Percentiles rank a stretch among this genome's conserved stretches.
Evolutionary conservation across 1,140 invertebrate species (phyloP).

Genomic region (Lordiphosa clarofinis): DNA sequence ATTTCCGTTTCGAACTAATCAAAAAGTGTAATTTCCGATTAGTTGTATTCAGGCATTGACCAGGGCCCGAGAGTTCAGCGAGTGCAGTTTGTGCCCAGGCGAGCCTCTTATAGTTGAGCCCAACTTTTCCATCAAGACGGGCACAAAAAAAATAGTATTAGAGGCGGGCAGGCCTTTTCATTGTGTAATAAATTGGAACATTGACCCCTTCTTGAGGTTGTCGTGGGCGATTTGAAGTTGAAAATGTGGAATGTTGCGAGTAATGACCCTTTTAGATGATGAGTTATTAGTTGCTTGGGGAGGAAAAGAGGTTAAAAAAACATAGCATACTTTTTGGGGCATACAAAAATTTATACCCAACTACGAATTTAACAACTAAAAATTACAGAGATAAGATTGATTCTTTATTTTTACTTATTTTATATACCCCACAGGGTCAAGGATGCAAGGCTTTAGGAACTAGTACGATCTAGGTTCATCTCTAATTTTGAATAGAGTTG

Average conservation of each 20-base stretch:
- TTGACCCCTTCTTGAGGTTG: conserved; percentile 55
- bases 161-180: conserved; percentile 17
- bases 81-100: conserved; percentile 10
- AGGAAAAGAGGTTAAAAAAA: background rate
- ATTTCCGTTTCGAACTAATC: conserved; percentile 78
- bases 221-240: conserved; percentile 13
- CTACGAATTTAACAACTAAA: too few relatives aligned
- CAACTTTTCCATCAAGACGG: conserved; percentile 23
- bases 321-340: conserved; percentile 19
- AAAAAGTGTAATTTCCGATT: conserved; percentile 79
- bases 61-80: conserved; percentile 1
- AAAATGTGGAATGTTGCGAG: conserved; percentile 31
- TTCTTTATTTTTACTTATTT: too few relatives aligned
- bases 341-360: too few relatives aligned
- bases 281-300: conserved; percentile 33
- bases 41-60: conserved; percentile 53
- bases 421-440: too few relatives aligned
- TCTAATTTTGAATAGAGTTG: too few relatives aligned
- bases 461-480: too few relatives aligned
- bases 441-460: too few relatives aligned
- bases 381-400: too few relatives aligned
- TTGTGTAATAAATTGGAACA: conserved; percentile 69
- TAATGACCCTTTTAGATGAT: conserved; percentile 61
- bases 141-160: conserved; percentile 8
- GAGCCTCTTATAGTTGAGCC: conserved; percentile 11